Evolutionary conservation across 2,888 invertebrate genomes (phyloP).

Genomic region (Sarcophaga rosellei): DNA sequence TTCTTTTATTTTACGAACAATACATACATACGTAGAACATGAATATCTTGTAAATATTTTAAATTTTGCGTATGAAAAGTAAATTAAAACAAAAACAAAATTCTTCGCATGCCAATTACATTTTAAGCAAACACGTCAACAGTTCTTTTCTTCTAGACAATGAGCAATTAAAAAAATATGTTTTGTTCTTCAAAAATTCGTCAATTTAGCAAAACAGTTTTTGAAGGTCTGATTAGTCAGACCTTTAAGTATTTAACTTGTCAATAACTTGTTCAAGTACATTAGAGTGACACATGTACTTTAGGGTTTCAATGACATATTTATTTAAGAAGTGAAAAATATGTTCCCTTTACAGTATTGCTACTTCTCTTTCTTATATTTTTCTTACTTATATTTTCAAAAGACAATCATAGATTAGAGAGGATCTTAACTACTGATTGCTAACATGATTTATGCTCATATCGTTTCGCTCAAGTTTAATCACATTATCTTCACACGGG

Average conservation of each 20-base stretch:
- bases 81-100: constrained; percentile 17
- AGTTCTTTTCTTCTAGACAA: background rate
- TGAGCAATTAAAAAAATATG: background rate
- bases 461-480: no score
- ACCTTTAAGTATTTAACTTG: constrained; percentile 13
- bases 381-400: no score
- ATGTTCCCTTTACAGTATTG: no score
- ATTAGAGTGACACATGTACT: background rate
- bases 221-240: constrained; percentile 33
- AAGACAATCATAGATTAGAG: no score
- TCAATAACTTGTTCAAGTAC: background rate
- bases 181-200: background rate
- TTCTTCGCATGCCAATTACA: constrained; percentile 29
- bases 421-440: no score
- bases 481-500: no score
- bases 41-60: no score
- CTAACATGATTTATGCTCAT: no score
- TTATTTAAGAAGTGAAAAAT: no score
- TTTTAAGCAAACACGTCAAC: constrained; percentile 4
- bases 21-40: no score
- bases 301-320: no score
- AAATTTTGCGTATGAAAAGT: background rate
- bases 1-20: background rate
- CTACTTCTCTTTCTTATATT: no score
- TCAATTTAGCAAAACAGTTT: constrained; percentile 8